Conservation (phyloP, 2,888 invertebrate species). For the Lasioglossum pauxillum region DNA sequence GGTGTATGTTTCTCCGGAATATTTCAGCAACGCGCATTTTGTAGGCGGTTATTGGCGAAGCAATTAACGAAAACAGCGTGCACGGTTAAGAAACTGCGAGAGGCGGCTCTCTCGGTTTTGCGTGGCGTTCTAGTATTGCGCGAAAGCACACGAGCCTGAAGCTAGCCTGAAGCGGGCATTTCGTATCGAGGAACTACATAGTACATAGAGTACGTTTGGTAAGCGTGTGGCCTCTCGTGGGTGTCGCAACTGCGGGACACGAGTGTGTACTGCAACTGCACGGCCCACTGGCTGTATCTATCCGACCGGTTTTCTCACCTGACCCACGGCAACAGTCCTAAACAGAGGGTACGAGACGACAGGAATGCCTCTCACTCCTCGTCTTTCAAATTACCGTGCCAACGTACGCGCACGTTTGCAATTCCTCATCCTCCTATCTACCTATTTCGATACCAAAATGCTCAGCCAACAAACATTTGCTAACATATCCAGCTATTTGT, state of each 20-base stretch:
- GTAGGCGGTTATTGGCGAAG: neutral
- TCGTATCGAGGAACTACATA: conserved; percentile 32
- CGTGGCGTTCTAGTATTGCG: neutral
- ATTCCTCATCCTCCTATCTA: neutral
- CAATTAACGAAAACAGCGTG: conserved; percentile 4
- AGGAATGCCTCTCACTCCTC: conserved; percentile 72
- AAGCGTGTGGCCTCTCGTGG: conserved; percentile 28
- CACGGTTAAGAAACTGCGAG: neutral
- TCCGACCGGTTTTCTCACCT: conserved; percentile 78
- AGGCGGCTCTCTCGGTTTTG: neutral
- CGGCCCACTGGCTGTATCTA: conserved; percentile 41
- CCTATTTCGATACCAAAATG: neutral
- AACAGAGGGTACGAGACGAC: conserved; percentile 48
- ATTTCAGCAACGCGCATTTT: neutral
- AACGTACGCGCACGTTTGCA: neutral
- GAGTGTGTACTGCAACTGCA: conserved; percentile 28
- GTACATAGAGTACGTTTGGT: conserved; percentile 38
- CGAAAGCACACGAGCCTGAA: conserved; percentile 7
- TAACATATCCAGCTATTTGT: too few species aligned
- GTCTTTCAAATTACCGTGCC: conserved; percentile 53
- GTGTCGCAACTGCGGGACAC: conserved; percentile 56
- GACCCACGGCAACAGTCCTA: conserved; percentile 72
- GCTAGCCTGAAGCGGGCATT: neutral
- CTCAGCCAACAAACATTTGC: neutral
- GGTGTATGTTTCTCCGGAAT: neutral